Conservation (phyloP, 53 echinoderm and acorn worm genomes). For the Holothuria leucospilota region DNA sequence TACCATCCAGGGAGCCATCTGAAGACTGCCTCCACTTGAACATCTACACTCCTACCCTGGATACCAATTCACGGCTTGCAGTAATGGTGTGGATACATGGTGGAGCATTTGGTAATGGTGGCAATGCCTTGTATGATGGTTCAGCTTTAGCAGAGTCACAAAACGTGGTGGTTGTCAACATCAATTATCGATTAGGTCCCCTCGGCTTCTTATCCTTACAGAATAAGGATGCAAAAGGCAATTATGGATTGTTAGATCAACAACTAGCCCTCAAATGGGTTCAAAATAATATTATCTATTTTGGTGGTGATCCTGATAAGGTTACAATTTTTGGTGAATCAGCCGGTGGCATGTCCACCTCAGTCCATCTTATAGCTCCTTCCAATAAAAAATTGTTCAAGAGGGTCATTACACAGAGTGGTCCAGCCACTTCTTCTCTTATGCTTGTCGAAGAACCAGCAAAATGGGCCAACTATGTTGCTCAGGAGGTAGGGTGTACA, state of each 20-base stretch:
- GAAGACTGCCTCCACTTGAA: slow-evolving; percentile 90
- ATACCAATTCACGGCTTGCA: slow-evolving; percentile 58
- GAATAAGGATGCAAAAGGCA: slow-evolving; percentile 72
- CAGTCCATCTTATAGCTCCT: slow-evolving; percentile 70
- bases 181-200: slow-evolving; percentile 86
- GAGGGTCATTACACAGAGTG: slow-evolving; percentile 76
- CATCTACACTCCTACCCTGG: slow-evolving; percentile 77
- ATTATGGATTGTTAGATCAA: slow-evolving; percentile 89
- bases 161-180: slow-evolving; percentile 81
- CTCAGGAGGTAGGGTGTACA: slow-evolving; percentile 61
- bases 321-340: slow-evolving; percentile 92
- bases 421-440: slow-evolving; percentile 69
- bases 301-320: slow-evolving; percentile 76
- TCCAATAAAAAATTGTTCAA: slow-evolving; percentile 73
- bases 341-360: slow-evolving; percentile 76
- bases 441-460: slow-evolving; percentile 64
- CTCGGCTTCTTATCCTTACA: slow-evolving; percentile 78
- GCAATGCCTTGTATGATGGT: slow-evolving; percentile 76
- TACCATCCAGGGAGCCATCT: slow-evolving; percentile 53
- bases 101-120: slow-evolving; percentile 77
- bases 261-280: slow-evolving; percentile 79
- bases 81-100: slow-evolving; percentile 90
- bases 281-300: slow-evolving; percentile 70
- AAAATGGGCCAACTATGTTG: slow-evolving; percentile 69
- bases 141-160: slow-evolving; percentile 77